Percentiles rank a stretch among this genome's conserved stretches.
phyloP scores from a whole-genome alignment of 2,797 vertebrate genomes.

The Sebastiscus albofasciatus region DNA sequence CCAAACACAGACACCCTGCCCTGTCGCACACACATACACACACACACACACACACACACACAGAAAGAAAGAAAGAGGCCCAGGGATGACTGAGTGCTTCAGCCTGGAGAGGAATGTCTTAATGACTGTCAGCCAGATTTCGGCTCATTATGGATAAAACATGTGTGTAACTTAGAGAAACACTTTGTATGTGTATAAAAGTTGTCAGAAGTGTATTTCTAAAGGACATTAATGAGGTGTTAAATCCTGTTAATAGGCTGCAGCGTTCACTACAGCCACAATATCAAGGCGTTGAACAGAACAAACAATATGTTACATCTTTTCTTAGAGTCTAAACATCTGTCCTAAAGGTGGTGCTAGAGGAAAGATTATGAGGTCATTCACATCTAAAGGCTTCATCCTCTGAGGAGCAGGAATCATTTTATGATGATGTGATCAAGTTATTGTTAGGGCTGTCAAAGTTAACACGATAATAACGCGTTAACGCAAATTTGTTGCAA shows the following conservation, averaged over 20 bases:
- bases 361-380: too few species aligned
- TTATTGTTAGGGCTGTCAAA: too few species aligned
- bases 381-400: too few species aligned
- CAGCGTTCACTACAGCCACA: neutral
- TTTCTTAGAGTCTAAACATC: too few species aligned
- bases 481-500: too few species aligned
- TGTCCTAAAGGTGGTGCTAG: too few species aligned
- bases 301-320: neutral
- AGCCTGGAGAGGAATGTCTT: constrained; percentile 38
- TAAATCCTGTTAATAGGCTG: neutral
- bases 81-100: neutral
- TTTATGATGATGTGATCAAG: neutral
- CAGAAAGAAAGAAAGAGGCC: constrained; percentile 18
- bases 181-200: neutral
- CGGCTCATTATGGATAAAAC: neutral
- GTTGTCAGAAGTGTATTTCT: neutral
- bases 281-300: neutral
- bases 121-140: constrained; percentile 13
- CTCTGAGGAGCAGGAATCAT: neutral
- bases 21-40: constrained; percentile 5
- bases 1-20: constrained; percentile 9
- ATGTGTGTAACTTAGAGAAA: neutral
- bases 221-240: neutral
- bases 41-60: constrained; percentile 17
- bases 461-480: too few species aligned